phyloP scores from a whole-genome alignment of 2,113 vertebrate genomes.

The Eurystomus gularis region DNA sequence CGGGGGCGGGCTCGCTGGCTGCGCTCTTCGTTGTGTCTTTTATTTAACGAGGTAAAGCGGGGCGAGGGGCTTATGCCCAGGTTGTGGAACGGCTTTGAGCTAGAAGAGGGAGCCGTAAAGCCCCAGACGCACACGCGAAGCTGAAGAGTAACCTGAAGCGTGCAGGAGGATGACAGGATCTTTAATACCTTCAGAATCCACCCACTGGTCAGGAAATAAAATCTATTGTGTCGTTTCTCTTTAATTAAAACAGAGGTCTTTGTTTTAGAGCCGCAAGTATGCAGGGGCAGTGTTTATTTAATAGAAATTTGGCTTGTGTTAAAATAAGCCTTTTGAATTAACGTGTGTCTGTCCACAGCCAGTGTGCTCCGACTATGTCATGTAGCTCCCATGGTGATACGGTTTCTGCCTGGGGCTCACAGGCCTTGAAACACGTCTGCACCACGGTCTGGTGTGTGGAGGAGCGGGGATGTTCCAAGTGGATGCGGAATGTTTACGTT shows the following conservation, averaged over 20 bases:
- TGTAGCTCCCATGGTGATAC: not conserved
- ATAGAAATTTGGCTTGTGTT: not conserved
- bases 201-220: not conserved
- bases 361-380: not conserved
- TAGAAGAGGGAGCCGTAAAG: not conserved
- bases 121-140: not conserved
- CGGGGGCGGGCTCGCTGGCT: not conserved
- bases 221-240: not conserved
- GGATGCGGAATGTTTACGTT: not conserved
- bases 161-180: not conserved
- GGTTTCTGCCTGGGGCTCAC: not conserved
- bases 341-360: fast-evolving
- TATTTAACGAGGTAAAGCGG: not conserved
- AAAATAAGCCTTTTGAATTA: not conserved
- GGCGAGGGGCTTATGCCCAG: not conserved
- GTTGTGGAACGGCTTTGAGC: fast-evolving
- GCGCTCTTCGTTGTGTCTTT: not conserved
- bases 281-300: not conserved
- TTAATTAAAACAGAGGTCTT: not conserved
- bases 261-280: not conserved
- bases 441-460: not conserved
- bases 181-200: not conserved
- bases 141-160: not conserved
- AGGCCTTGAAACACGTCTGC: not conserved
- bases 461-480: not conserved